A percentile compares a stretch with the other conserved stretches of the same genome.
Conservation (phyloP, 1,140 invertebrate genomes). For the Pseudoatta argentina region DNA sequence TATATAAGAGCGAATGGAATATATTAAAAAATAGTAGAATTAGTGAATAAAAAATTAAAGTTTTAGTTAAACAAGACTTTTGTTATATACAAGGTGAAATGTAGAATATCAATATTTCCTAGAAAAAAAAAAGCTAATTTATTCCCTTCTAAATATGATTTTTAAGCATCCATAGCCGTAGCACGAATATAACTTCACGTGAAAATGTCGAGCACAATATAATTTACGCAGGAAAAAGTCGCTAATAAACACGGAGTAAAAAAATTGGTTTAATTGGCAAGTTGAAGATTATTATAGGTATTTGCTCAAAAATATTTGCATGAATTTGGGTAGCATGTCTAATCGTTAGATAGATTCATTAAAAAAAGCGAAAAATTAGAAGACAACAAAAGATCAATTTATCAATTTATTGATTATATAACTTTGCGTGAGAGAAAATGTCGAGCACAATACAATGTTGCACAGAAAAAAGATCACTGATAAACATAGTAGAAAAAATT, state of each 20-base stretch:
- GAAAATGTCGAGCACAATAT: slow-evolving; percentile 50
- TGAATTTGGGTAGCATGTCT: slow-evolving; percentile 66
- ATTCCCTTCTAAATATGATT: slow-evolving; percentile 59
- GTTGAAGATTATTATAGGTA: slow-evolving; percentile 72
- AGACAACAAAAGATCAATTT: background rate
- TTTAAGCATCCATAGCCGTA: slow-evolving; percentile 35
- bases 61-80: background rate
- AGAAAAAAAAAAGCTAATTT: slow-evolving; percentile 56
- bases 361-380: background rate
- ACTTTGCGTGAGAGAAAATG: too few species aligned
- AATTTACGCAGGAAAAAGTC: slow-evolving; percentile 16
- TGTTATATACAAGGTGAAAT: background rate
- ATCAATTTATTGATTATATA: too few species aligned
- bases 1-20: background rate
- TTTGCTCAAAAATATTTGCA: slow-evolving; percentile 78
- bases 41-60: background rate
- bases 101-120: slow-evolving; percentile 21
- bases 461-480: too few species aligned
- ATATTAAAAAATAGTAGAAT: background rate
- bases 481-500: too few species aligned
- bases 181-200: slow-evolving; percentile 61
- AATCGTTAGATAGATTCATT: background rate
- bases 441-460: too few species aligned
- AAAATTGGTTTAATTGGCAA: slow-evolving; percentile 1
- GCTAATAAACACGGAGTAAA: slow-evolving; percentile 15